Conservation (phyloP, 2,888 invertebrate species). For the Drosophila histrio region DNA sequence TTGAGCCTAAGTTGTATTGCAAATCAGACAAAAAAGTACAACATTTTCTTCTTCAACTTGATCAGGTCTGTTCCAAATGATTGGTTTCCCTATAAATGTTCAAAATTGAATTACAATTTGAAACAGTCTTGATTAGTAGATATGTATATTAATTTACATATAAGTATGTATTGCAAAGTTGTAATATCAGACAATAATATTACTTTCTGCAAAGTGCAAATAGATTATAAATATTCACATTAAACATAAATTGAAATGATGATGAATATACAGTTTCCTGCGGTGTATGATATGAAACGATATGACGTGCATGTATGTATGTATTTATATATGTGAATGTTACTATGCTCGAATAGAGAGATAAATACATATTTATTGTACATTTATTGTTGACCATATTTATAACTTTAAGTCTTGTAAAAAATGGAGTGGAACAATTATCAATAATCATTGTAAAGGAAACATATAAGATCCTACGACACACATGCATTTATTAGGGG, state of each 20-base stretch:
- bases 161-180: background rate
- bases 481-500: constrained; percentile 10
- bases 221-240: background rate
- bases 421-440: background rate
- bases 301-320: background rate
- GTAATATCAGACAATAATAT: background rate
- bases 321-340: background rate
- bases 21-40: background rate
- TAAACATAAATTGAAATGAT: background rate
- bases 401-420: background rate
- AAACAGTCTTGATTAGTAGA: background rate
- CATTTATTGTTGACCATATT: background rate
- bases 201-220: background rate
- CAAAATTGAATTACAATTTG: no score
- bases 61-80: background rate
- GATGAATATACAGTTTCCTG: background rate
- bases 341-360: background rate
- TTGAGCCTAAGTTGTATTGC: background rate
- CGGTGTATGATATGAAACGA: background rate
- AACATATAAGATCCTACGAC: constrained; percentile 1
- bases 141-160: background rate
- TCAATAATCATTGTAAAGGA: background rate
- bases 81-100: no score
- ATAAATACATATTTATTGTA: background rate
- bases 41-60: no score